These are phyloP conservation scores for Ctena decussata DNA, from an alignment of 2,888 invertebrate genomes.

Conservation along the genomic window DNA sequence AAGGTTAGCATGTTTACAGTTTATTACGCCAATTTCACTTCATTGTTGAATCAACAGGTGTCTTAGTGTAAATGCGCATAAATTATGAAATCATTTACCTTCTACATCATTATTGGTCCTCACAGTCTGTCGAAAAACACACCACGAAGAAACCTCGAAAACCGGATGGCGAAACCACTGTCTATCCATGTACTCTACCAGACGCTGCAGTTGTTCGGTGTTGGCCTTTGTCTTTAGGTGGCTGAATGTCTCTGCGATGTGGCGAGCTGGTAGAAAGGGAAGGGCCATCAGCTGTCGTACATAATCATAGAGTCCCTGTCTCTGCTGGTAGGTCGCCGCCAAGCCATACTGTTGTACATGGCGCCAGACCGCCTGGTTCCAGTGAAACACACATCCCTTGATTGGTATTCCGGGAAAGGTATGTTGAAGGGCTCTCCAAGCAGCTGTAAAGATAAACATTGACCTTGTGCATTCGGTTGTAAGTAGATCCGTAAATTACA, in stretches of 20 bases:
- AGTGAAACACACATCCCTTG: background rate
- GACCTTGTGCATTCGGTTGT: too few species aligned
- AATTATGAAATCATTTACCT: background rate
- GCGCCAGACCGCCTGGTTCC: background rate
- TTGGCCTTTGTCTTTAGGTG: background rate
- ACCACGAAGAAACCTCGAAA: constrained; percentile 8
- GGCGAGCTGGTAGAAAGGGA: background rate
- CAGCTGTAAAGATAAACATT: background rate
- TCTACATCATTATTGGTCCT: constrained; percentile 16
- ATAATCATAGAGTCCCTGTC: background rate
- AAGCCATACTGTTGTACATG: too few species aligned
- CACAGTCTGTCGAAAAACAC: background rate
- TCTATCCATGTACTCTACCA: background rate
- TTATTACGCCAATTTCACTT: background rate
- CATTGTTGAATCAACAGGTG: background rate
- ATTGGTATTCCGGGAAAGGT: background rate
- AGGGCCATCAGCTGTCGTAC: background rate
- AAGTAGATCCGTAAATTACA: too few species aligned
- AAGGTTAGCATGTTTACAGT: background rate
- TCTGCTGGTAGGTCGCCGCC: background rate
- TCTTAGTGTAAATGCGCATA: too few species aligned
- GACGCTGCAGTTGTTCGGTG: background rate
- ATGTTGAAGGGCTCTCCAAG: background rate
- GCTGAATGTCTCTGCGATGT: background rate
- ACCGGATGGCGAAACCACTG: constrained; percentile 6